phyloP scores from a whole-genome alignment of 2,113 vertebrate genomes.

The Nothocercus nigrocapillus region DNA sequence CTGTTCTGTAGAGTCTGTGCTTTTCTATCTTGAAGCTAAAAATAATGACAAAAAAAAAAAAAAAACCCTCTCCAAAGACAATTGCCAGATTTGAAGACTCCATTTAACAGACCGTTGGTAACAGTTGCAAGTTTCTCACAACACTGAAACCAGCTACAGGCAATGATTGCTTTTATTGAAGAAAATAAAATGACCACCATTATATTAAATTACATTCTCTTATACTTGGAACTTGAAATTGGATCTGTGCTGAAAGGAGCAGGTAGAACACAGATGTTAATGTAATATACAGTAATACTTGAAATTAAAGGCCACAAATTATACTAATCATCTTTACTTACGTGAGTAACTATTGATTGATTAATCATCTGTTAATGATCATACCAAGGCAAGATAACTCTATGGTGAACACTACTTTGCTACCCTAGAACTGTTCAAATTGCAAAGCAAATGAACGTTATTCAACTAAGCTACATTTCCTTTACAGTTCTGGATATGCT shows the following conservation, averaged over 20 bases:
- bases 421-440: background rate
- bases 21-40: constrained; percentile 24
- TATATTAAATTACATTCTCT: constrained; percentile 47
- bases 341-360: background rate
- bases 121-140: constrained; percentile 8
- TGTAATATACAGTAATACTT: background rate
- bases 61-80: constrained; percentile 1
- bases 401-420: background rate
- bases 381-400: background rate
- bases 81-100: constrained; percentile 11
- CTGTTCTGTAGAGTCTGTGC: constrained; percentile 3
- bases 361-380: background rate
- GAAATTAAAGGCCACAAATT: constrained; percentile 30
- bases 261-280: background rate
- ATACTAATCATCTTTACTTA: background rate
- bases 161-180: constrained; percentile 37
- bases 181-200: constrained; percentile 54
- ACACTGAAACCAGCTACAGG: background rate
- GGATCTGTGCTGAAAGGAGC: background rate
- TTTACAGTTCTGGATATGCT: background rate
- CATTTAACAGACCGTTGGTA: constrained; percentile 15
- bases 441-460: background rate
- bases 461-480: background rate
- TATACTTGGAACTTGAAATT: constrained; percentile 28
- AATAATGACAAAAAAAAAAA: background rate